These are phyloP conservation scores for Phyllostomus discolor DNA, from an alignment of 2,113 vertebrate species.

Conservation along the genomic window DNA sequence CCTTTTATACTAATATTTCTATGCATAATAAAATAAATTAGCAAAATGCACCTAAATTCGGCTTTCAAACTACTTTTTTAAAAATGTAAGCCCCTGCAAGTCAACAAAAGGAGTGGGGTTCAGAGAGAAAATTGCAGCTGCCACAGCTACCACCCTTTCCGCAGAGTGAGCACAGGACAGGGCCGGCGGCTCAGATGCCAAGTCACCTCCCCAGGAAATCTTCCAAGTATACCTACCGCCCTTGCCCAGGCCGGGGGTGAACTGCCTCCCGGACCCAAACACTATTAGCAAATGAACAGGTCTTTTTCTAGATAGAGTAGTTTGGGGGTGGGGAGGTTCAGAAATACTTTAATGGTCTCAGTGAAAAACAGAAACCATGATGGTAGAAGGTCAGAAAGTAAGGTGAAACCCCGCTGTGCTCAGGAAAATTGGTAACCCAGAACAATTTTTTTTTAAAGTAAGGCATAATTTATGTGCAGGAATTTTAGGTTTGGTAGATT, in stretches of 20 bases:
- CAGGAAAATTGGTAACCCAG: background rate
- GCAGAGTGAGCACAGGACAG: conserved; percentile 55
- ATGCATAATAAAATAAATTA: conserved; percentile 86
- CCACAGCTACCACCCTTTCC: conserved; percentile 72
- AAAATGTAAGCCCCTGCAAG: conserved; percentile 74
- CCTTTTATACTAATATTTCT: conserved; percentile 88
- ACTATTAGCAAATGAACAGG: conserved; percentile 64
- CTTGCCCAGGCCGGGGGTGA: conserved; percentile 64
- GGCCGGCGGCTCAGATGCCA: conserved; percentile 27
- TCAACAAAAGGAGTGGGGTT: conserved; percentile 78
- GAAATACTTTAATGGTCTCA: background rate
- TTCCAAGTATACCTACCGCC: conserved; percentile 4
- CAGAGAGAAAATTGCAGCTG: conserved; percentile 76
- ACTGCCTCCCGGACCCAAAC: conserved; percentile 59
- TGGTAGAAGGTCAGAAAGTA: background rate
- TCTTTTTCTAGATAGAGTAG: conserved; percentile 57
- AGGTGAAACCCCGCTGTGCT: background rate
- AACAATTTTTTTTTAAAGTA: background rate
- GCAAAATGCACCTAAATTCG: conserved; percentile 83
- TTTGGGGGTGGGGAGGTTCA: background rate
- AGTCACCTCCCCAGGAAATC: background rate
- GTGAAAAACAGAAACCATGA: background rate
- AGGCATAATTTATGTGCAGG: background rate
- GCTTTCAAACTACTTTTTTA: conserved; percentile 73
- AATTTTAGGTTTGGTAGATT: background rate